Base-by-base conservation (phyloP, 2,888 invertebrate genomes). In the Nyleta sp. region DNA sequence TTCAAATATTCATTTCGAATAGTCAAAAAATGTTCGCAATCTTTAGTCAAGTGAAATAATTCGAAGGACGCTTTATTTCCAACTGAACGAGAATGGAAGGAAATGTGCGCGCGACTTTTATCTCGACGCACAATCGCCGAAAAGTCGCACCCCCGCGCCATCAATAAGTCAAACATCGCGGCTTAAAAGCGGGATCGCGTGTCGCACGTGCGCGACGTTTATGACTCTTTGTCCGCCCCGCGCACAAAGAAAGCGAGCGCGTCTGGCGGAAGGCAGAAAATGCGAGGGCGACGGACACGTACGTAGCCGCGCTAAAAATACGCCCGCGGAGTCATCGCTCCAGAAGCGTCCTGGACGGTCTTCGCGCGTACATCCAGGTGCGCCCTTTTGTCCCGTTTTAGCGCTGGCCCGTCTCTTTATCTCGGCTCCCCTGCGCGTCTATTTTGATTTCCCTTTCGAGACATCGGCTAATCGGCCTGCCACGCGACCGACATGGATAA, bases 191-290 rank as follows among this genome's bases (percentile, higher is more conserved):
- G 6, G 13, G 13, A 68, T 57, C 7, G 44, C 35, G 33, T 35
- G 55, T 67, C 44, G 28, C 57, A 68, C 57, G 57, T 57, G 57
- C 67, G 57, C 67, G 38, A 35, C 65, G 22, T 68, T 68, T 68
- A 46, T 24, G 67, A 38, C 28, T 35, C 70, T 70, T 70, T 60
- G 59, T 70, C 20, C 42, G 18, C n/a, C 35, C 28, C 38, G 42
- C 42, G 42, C 70, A 57, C 22, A 67, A 53, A 65, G 53, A 10
- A 20, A 11, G 5, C 33, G 13, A 46, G 33, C 24, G 24, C 33
- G 60, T 60, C 60, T 60, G 60, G 62, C 44, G 38, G 62, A 59
- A 17, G 60, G 62, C 44, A 22, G 62, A 59, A 17, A 59, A 6
- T 17, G 24, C 24, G 18, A 40, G 55, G 10, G 17, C 38, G 55